phyloP scores from a whole-genome alignment of 2,888 invertebrate genomes.

The Azorinus chamasolen region DNA sequence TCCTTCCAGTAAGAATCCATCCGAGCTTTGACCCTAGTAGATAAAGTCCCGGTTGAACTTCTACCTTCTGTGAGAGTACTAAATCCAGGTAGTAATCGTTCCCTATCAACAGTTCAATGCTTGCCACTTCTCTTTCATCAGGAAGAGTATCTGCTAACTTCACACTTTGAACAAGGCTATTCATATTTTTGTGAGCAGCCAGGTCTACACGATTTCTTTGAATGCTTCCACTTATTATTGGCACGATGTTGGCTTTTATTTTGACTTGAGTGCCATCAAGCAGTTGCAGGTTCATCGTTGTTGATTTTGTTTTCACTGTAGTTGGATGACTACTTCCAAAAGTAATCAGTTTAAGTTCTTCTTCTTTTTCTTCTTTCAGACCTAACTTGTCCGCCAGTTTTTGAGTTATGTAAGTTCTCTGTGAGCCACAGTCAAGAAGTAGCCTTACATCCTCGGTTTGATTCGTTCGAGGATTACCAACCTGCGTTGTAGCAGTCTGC shows the following conservation, averaged over 20 bases:
- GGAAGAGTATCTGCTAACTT: conserved; percentile 24
- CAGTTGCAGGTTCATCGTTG: conserved; percentile 14
- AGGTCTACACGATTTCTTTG: conserved; percentile 18
- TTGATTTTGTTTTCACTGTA: conserved; percentile 17
- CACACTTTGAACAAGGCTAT: conserved; percentile 15
- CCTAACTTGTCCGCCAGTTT: no score
- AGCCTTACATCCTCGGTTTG: conserved; percentile 2
- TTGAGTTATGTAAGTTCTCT: no score
- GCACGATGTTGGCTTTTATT: conserved; percentile 31
- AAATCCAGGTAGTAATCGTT: no score
- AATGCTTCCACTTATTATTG: conserved; percentile 20
- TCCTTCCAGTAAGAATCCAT: background rate
- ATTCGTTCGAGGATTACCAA: background rate
- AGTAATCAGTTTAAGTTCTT: conserved; percentile 28
- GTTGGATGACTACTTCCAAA: conserved; percentile 33
- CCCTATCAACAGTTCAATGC: no score
- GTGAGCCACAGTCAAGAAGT: conserved; percentile 16
- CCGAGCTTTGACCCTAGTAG: conserved; percentile 14
- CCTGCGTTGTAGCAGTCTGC: conserved; percentile 27
- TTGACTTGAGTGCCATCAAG: conserved; percentile 16
- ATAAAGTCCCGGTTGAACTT: conserved; percentile 21
- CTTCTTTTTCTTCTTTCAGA: conserved; percentile 9
- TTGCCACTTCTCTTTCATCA: background rate
- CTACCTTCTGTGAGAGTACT: no score
- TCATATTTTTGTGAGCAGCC: background rate